phyloP scores from a whole-genome alignment of 1,140 invertebrate species.

The Phenacoccus solenopsis region DNA sequence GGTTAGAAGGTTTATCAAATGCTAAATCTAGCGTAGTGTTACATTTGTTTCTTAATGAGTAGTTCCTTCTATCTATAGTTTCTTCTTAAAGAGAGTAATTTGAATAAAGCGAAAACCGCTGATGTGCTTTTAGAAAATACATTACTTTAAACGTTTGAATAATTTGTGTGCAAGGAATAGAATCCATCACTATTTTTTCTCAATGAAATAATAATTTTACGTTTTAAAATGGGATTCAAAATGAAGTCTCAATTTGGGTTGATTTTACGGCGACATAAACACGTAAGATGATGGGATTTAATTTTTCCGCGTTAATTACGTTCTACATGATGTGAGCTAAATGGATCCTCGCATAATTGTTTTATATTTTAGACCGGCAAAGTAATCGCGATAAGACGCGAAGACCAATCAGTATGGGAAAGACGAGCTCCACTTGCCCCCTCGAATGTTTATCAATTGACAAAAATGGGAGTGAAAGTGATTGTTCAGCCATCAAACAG shows the following conservation, averaged over 20 bases:
- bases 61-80: too few relatives aligned
- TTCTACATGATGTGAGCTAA: too few relatives aligned
- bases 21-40: too few relatives aligned
- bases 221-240: neutral
- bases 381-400: conserved; percentile 72
- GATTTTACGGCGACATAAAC: neutral
- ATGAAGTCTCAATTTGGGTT: neutral
- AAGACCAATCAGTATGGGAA: conserved; percentile 98
- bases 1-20: too few relatives aligned
- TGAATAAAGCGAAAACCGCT: too few relatives aligned
- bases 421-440: conserved; percentile 88
- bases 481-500: conserved; percentile 97
- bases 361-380: conserved; percentile 34
- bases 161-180: too few relatives aligned
- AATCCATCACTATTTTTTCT: too few relatives aligned
- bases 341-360: neutral
- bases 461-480: conserved; percentile 78
- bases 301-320: neutral
- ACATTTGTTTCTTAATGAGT: too few relatives aligned
- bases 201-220: too few relatives aligned
- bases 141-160: too few relatives aligned
- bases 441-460: conserved; percentile 73
- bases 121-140: too few relatives aligned
- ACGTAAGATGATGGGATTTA: neutral
- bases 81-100: too few relatives aligned